Evolutionary conservation across 2,113 vertebrate genomes (phyloP).

Genomic region (Anas platyrhynchos): DNA sequence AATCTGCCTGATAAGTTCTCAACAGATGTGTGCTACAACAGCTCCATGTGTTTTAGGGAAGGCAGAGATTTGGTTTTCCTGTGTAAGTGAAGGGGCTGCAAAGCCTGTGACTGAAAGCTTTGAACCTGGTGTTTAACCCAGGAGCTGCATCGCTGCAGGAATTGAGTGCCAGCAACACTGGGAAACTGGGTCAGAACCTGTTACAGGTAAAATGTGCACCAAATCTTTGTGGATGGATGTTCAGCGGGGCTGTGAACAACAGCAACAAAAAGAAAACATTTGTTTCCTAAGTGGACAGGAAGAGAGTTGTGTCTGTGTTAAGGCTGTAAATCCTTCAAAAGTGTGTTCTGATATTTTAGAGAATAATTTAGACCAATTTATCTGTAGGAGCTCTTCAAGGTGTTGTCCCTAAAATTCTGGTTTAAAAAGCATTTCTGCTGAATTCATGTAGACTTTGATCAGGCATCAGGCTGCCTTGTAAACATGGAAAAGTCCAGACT

Average conservation of each 20-base stretch:
- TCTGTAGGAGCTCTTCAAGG: background rate
- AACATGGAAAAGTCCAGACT: background rate
- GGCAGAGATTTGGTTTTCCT: background rate
- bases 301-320: background rate
- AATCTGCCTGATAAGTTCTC: background rate
- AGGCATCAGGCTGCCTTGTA: background rate
- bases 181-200: background rate
- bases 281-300: background rate
- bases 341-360: background rate
- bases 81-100: background rate
- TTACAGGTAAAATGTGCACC: background rate
- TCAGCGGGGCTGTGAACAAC: background rate
- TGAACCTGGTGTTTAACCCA: background rate
- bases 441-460: background rate
- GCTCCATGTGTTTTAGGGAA: background rate
- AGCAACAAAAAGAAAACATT: accelerated
- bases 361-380: background rate
- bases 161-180: background rate
- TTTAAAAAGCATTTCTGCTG: background rate
- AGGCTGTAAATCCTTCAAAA: background rate
- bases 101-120: background rate
- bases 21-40: background rate
- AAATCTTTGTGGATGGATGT: background rate
- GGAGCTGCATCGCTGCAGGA: background rate
- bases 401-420: background rate